These are phyloP conservation scores for Yponomeuta sedellus DNA, from an alignment of 2,888 invertebrate species.

Conservation along the genomic window DNA sequence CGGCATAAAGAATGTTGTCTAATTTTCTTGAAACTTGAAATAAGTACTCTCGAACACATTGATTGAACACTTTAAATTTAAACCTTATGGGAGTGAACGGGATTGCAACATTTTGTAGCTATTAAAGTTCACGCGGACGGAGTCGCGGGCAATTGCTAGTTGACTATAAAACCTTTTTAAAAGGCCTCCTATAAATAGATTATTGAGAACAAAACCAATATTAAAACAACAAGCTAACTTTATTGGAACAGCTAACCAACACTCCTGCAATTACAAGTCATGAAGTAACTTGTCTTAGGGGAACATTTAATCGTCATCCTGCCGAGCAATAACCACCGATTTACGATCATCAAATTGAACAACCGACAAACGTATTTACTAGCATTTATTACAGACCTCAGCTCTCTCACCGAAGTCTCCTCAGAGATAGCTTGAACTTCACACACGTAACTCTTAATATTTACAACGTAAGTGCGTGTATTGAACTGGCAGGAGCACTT, in stretches of 20 bases:
- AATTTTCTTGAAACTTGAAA: no score
- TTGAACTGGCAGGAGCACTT: not conserved
- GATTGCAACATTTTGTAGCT: no score
- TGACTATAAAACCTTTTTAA: no score
- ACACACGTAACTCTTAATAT: not conserved
- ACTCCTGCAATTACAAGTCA: not conserved
- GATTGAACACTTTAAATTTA: no score
- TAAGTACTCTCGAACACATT: no score
- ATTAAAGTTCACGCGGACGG: no score
- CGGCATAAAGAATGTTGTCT: no score
- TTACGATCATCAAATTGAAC: conserved; percentile 6
- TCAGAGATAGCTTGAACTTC: not conserved
- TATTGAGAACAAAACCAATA: not conserved
- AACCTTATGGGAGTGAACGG: no score
- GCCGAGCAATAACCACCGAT: conserved; percentile 13
- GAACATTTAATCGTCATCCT: not conserved
- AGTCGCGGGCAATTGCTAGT: no score
- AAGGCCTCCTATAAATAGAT: no score
- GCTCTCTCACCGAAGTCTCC: not conserved
- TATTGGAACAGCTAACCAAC: not conserved
- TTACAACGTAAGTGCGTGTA: not conserved
- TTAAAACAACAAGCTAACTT: not conserved
- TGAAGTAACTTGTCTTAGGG: not conserved
- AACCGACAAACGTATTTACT: not conserved
- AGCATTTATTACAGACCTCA: not conserved